Conservation (phyloP, 1,140 invertebrate species). For the Drosophila aff. region DNA sequence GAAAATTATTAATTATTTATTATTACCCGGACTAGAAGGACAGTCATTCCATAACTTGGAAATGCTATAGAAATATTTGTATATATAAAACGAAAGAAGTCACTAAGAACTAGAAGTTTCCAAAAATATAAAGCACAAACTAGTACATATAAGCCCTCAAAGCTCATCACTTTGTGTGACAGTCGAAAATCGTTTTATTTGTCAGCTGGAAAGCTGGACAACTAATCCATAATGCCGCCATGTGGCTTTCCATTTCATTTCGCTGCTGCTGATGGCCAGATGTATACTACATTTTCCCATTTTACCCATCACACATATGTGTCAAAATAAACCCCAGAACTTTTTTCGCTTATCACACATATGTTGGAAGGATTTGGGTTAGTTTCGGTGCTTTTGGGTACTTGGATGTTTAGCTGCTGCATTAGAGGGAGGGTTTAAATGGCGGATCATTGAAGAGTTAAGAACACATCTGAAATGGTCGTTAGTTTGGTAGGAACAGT, state of each 20-base stretch:
- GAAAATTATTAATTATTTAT: no score
- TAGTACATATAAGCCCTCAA: constrained; percentile 1
- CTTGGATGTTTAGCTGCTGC: constrained; percentile 41
- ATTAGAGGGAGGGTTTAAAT: not conserved
- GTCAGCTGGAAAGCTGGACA: constrained; percentile 21
- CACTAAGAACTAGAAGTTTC: no score
- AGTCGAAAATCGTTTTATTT: constrained; percentile 35
- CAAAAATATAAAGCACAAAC: not conserved
- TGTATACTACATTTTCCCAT: constrained; percentile 27
- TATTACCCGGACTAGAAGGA: no score
- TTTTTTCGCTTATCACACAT: constrained; percentile 42
- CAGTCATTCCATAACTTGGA: no score
- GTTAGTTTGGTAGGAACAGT: not conserved
- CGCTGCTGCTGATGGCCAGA: constrained; percentile 13
- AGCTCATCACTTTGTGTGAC: constrained; percentile 24
- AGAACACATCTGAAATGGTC: not conserved
- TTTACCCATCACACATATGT: constrained; percentile 41
- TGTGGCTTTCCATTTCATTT: constrained; percentile 49
- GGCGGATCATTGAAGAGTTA: not conserved
- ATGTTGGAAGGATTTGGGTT: constrained; percentile 32
- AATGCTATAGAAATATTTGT: not conserved
- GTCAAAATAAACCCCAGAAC: constrained; percentile 57
- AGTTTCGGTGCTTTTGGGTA: constrained; percentile 11
- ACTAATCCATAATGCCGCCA: constrained; percentile 52
- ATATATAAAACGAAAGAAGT: not conserved